These are phyloP conservation scores for Drosophila pullipes DNA, from an alignment of 2,888 invertebrate species.

Conservation along the genomic window DNA sequence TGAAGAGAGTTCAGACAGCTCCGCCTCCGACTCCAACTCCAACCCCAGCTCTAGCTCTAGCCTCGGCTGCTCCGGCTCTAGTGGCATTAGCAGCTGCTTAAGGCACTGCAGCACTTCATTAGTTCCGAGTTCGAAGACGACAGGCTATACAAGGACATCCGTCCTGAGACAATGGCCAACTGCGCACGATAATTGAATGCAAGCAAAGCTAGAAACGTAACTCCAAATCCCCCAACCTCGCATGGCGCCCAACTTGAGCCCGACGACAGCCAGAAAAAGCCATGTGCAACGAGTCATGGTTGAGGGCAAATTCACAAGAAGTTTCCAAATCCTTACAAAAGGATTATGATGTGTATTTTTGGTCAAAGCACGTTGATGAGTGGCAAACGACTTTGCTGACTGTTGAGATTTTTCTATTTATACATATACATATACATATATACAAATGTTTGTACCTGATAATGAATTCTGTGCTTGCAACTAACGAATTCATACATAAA, in stretches of 20 bases:
- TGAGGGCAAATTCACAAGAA: conserved; percentile 58
- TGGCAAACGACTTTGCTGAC: conserved; percentile 66
- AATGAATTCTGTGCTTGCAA: conserved; percentile 22
- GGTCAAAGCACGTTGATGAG: conserved; percentile 73
- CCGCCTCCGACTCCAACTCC: neutral
- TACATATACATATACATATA: neutral
- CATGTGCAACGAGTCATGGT: conserved; percentile 49
- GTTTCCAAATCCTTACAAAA: conserved; percentile 78
- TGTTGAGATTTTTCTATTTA: conserved; percentile 43
- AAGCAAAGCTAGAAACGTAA: conserved; percentile 50
- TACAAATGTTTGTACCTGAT: conserved; percentile 7
- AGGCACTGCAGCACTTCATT: conserved; percentile 82
- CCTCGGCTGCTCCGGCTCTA: conserved; percentile 66
- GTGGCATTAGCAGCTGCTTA: conserved; percentile 82
- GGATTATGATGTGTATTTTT: conserved; percentile 80
- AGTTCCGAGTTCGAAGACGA: conserved; percentile 70
- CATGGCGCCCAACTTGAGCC: conserved; percentile 6
- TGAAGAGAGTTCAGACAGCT: conserved; percentile 16
- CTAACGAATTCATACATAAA: conserved; percentile 27
- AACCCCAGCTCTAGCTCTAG: conserved; percentile 32
- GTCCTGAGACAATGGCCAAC: conserved; percentile 80
- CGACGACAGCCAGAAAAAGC: conserved; percentile 49
- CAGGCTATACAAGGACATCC: conserved; percentile 48
- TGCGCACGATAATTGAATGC: conserved; percentile 78
- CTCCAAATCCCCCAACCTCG: conserved; percentile 4